Evolutionary conservation across 2,888 invertebrate species (phyloP), one percentile per base, ranked within the genome.

Genomic region (Hybos culiciformis): DNA sequence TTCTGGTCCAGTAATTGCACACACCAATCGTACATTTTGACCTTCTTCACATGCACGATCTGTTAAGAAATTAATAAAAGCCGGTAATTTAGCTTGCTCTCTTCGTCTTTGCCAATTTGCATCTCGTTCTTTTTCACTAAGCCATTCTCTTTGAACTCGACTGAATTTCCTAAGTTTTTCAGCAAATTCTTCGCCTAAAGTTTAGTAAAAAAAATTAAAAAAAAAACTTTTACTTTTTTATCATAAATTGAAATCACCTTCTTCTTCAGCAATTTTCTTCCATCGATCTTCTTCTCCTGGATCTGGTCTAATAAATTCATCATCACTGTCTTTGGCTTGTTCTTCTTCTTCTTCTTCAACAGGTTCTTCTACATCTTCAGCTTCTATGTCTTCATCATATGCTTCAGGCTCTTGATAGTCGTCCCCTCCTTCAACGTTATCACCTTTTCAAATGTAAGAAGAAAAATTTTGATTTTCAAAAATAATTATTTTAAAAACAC

Each of bases 41-140:
- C 82, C 81, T 56, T 77, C 75, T 2, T 81, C 78, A 5, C 80
- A 80, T 1, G 82, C 80, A 52, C 84, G 73, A 56, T 87, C 83
- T 0, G 80, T 80, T 33, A 90, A 66, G 51, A 76, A 75, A 12
- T 59, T 62, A n/a, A 66, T 58, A 40, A 66, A 62, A 42, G 59
- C 58, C 8, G 65, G 63, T 4, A 56, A 41, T n/a, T 64, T 59
- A 1, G 57, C 57, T 38, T 60, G 56, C 44, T 67, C 63, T n/a
- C 67, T 58, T 37, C 57, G 54, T n/a, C 58, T 60, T 37, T 67
- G 61, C 64, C 66, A 66, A 49, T 66, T 63, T 19, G 59, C 58
- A 45, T 65, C 60, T 26, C 65, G 59, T 44, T 66, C 61, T 41
- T 61, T 62, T 47, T 66, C 63, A 38, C 60, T 65, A 29, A 36